Conservation (phyloP, 2,113 vertebrate genomes). For the Shinisaurus crocodilurus region DNA sequence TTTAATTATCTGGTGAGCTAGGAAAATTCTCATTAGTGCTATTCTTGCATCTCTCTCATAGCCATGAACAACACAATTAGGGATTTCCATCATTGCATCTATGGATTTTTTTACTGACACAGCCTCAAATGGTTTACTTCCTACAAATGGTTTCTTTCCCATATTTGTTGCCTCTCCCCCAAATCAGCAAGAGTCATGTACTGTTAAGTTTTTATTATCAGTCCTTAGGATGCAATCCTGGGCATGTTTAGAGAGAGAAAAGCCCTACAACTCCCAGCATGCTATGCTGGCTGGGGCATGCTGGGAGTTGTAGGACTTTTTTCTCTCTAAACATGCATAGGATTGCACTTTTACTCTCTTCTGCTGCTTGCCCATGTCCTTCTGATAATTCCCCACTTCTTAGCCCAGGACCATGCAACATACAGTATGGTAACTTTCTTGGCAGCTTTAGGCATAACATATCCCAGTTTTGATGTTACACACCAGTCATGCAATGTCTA, state of each 20-base stretch:
- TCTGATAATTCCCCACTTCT: not conserved
- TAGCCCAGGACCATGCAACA: not conserved
- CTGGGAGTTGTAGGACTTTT: too few relatives aligned
- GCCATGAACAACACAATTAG: not conserved
- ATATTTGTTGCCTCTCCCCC: not conserved
- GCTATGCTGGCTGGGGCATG: too few relatives aligned
- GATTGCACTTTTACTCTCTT: not conserved
- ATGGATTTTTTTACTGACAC: not conserved
- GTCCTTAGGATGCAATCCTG: too few relatives aligned
- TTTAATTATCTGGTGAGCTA: conserved; percentile 41
- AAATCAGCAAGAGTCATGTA: not conserved
- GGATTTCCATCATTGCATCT: not conserved
- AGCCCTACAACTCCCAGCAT: too few relatives aligned
- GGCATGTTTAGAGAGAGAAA: too few relatives aligned
- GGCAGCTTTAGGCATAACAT: not conserved
- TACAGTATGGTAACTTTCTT: not conserved
- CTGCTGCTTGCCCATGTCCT: not conserved
- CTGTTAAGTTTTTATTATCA: not conserved
- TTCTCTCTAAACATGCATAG: too few relatives aligned
- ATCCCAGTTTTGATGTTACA: not conserved
- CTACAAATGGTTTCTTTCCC: not conserved
- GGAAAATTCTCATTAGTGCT: not conserved
- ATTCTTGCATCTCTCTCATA: conserved; percentile 5
- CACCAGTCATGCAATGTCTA: not conserved
- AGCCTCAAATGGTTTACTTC: not conserved